A percentile compares a stretch with the other conserved stretches of the same genome.
phyloP scores from a whole-genome alignment of 2,888 invertebrate genomes.

The Apotomis turbidana region DNA sequence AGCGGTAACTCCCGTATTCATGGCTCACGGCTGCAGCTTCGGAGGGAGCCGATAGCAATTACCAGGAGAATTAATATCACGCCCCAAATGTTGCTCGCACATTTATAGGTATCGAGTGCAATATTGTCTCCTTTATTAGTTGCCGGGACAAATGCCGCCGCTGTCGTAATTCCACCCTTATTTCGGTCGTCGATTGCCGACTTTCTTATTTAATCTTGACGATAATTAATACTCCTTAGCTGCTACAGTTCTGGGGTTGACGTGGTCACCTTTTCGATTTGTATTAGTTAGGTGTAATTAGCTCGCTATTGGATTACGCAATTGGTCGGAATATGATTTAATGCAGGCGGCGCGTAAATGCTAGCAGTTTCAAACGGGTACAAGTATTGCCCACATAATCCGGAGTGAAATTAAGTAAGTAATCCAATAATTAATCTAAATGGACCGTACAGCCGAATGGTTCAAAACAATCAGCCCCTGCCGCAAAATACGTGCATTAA shows the following conservation, averaged over 20 bases:
- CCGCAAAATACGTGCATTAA: constrained; percentile 84
- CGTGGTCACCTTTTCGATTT: constrained; percentile 47
- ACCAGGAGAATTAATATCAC: constrained; percentile 83
- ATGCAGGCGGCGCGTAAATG: constrained; percentile 26
- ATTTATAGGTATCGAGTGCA: constrained; percentile 84
- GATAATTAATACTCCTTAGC: constrained; percentile 75
- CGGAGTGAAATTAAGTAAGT: constrained; percentile 81
- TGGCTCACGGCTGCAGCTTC: constrained; percentile 81
- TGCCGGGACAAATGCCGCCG: constrained; percentile 77
- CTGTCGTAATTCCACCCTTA: constrained; percentile 74
- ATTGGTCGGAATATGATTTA: constrained; percentile 38
- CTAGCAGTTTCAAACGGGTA: constrained; percentile 34
- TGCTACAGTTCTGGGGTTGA: constrained; percentile 49
- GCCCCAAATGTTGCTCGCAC: constrained; percentile 82
- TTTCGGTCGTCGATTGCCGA: constrained; percentile 70
- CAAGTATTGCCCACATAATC: constrained; percentile 67
- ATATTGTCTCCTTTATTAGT: constrained; percentile 84
- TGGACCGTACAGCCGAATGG: constrained; percentile 83
- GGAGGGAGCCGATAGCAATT: constrained; percentile 82
- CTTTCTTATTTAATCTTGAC: constrained; percentile 78
- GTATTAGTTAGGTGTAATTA: constrained; percentile 44
- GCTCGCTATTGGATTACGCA: constrained; percentile 39
- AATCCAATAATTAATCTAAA: constrained; percentile 84
- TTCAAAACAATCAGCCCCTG: constrained; percentile 82
- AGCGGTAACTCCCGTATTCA: constrained; percentile 83